A percentile compares a stretch with the other conserved stretches of the same genome.
Evolutionary conservation across 37 sponge, comb jelly and placozoan genomes (phyloP).

Genomic region (Oopsacas minuta): DNA sequence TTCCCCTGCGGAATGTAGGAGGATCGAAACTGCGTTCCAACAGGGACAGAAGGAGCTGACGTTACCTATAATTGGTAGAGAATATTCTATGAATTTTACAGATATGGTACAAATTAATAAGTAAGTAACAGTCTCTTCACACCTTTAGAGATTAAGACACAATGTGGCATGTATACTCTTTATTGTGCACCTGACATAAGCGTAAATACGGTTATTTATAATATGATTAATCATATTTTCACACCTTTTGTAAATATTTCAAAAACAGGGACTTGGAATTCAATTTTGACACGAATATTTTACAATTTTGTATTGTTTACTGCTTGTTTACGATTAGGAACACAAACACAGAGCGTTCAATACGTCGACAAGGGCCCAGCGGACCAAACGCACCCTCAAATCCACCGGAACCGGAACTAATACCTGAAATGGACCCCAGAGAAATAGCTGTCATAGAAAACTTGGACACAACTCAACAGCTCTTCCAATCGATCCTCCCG

Average conservation of each 20-base stretch:
- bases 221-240: no score
- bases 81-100: slow-evolving; percentile 52
- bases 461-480: neutral
- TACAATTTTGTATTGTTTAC: no score
- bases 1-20: slow-evolving; percentile 36
- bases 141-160: no score
- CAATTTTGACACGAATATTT: no score
- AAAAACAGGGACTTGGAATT: no score
- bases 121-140: no score
- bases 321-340: no score
- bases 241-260: no score
- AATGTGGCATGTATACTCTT: no score
- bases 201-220: no score
- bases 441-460: neutral
- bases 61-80: slow-evolving; percentile 47
- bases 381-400: neutral
- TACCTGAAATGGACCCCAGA: neutral
- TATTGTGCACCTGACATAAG: no score
- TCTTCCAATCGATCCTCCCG: slow-evolving; percentile 5
- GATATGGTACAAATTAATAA: slow-evolving; percentile 52
- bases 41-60: slow-evolving; percentile 56
- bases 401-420: slow-evolving; percentile 7
- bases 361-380: slow-evolving; percentile 22
- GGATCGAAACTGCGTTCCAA: slow-evolving; percentile 54
- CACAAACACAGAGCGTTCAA: slow-evolving; percentile 48